Evolutionary conservation across 2,888 invertebrate species (phyloP), one percentile per base, ranked within the genome.

Genomic region (Agrotis clavis): DNA sequence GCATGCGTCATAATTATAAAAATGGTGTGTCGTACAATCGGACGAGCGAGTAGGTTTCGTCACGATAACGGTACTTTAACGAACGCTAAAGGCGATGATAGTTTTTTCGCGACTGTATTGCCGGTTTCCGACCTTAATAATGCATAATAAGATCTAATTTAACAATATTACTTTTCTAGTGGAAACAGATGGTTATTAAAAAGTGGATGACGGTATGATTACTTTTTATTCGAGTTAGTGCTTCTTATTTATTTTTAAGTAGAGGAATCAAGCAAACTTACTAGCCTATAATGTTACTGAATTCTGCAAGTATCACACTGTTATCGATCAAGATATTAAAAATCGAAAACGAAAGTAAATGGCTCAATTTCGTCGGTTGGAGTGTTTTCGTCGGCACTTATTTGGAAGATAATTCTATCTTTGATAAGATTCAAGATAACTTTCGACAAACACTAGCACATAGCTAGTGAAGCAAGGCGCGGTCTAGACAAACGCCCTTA

Each of bases 1-100:
- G 85, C 82, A 90, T 93, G 92, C 91, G 92, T 94, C 94, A 94
- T 90, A 83, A 83, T 89, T 87, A 87, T 89, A 89, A 90, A 92
- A 92, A 87, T 85, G 79, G 86, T 87, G 76, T 87, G 88, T 84
- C 79, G 88, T 87, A 86, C 67, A 78, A 68, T 72, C 84, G 84
- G 83, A 79, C 65, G 71, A 76, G 74, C 82, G 82, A 89, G 90
- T 89, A 87, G 80, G 87, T 67, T 68, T 77, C 53, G 64, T 87
- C 82, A 85, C 72, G 82, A 88, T 93, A 94, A 93, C 94, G 92
- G 93, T 91, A 91, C 80, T 82, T 73, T 88, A 91, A 91, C 91
- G 89, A 89, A 88, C 81, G 82, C 85, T 78, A 78, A 77, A 83
- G 84, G 83, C 84, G 83, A 87, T 86, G 83, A 88, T 87, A 85